Percentiles rank a stretch among this genome's conserved stretches.
These are phyloP conservation scores for Villa cingulata DNA, from an alignment of 2,888 invertebrate genomes.

Conservation along the genomic window DNA sequence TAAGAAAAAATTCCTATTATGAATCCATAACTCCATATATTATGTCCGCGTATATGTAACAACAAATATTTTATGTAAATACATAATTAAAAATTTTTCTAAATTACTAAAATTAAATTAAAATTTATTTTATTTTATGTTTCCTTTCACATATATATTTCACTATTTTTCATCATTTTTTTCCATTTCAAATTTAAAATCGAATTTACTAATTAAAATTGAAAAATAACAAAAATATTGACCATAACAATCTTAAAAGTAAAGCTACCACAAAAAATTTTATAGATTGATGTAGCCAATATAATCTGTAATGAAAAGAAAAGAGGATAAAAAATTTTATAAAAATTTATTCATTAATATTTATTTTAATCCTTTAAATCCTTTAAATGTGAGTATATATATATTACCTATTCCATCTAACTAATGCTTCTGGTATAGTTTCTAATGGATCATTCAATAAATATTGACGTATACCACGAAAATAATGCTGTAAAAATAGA, in stretches of 20 bases:
- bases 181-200: no score
- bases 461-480: slow-evolving; percentile 60
- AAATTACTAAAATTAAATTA: no score
- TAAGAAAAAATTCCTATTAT: no score
- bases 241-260: slow-evolving; percentile 19
- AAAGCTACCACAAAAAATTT: slow-evolving; percentile 28
- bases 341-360: slow-evolving; percentile 6
- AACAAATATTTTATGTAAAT: no score
- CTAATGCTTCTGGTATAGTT: slow-evolving; percentile 54
- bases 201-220: slow-evolving; percentile 13
- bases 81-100: no score
- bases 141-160: no score
- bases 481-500: slow-evolving; percentile 48
- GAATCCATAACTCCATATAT: no score
- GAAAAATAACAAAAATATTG: slow-evolving; percentile 16
- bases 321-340: not conserved
- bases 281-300: slow-evolving; percentile 36
- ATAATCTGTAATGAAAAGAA: slow-evolving; percentile 33
- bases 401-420: slow-evolving; percentile 42
- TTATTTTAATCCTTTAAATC: no score
- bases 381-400: not conserved
- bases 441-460: slow-evolving; percentile 67
- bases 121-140: no score
- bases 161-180: no score
- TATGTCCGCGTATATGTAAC: no score